phyloP scores from a whole-genome alignment of 2,888 invertebrate species.

The Cryptops parisi region DNA sequence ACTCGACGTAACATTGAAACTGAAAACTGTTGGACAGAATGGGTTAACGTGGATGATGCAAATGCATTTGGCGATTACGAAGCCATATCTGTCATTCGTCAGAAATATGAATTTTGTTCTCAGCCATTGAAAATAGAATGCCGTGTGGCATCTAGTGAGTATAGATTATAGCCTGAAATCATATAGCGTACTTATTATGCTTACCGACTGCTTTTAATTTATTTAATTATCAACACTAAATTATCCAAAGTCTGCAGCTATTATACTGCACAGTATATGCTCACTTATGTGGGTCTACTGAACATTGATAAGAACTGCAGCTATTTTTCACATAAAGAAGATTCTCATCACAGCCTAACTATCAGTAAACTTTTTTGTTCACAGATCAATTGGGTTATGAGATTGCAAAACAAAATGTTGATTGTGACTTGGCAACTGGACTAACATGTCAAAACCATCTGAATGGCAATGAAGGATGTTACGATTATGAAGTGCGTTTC shows the following conservation, averaged over 20 bases:
- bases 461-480: constrained; percentile 21
- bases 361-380: no score
- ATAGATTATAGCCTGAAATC: no score
- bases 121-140: constrained; percentile 20
- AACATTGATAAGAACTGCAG: no score
- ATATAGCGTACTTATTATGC: no score
- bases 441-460: constrained; percentile 25
- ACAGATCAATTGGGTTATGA: neutral
- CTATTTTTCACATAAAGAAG: no score
- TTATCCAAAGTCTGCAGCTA: no score
- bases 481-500: constrained; percentile 28
- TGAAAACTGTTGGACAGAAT: constrained; percentile 27
- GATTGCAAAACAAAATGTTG: constrained; percentile 14
- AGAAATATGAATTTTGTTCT: constrained; percentile 20
- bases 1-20: no score
- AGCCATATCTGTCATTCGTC: constrained; percentile 17
- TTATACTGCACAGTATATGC: no score
- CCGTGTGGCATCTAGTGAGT: constrained; percentile 18
- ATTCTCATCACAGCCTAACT: no score
- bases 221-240: no score
- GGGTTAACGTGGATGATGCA: constrained; percentile 25
- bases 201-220: no score
- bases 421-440: constrained; percentile 25
- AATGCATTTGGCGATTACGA: constrained; percentile 23
- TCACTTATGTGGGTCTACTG: no score